Percentiles rank a stretch among this genome's conserved stretches.
Evolutionary conservation across 1,140 invertebrate species (phyloP).

Genomic region (Diorhabda carinulata): DNA sequence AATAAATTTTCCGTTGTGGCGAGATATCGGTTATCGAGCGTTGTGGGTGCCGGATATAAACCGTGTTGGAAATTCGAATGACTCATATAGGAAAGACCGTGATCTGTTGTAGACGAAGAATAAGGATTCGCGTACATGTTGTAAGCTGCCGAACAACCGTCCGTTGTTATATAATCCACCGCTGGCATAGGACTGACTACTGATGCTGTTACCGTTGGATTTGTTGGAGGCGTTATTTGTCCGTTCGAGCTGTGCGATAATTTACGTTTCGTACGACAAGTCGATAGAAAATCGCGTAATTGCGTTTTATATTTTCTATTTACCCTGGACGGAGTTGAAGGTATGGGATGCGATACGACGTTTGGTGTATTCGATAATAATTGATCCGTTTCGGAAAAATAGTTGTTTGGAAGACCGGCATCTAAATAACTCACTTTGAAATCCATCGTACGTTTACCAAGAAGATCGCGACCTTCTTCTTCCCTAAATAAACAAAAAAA

Average conservation of each 20-base stretch:
- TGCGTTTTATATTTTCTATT: conserved; percentile 90
- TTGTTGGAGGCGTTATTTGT: conserved; percentile 41
- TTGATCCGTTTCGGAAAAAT: conserved; percentile 82
- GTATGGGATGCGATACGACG: conserved; percentile 49
- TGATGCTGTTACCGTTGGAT: conserved; percentile 40
- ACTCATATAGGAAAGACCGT: conserved; percentile 65
- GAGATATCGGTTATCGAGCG: conserved; percentile 70
- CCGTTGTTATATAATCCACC: conserved; percentile 63
- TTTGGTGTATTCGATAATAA: conserved; percentile 60
- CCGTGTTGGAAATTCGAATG: conserved; percentile 70
- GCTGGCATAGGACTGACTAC: conserved; percentile 48
- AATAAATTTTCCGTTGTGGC: conserved; percentile 78
- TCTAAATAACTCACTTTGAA: conserved; percentile 98
- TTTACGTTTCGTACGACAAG: conserved; percentile 86
- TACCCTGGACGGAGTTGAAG: conserved; percentile 67
- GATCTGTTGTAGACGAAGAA: conserved; percentile 61
- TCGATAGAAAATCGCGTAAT: conserved; percentile 85
- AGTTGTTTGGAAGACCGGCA: conserved; percentile 83
- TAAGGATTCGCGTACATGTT: conserved; percentile 81
- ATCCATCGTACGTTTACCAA: conserved; percentile 96
- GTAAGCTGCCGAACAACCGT: conserved; percentile 67
- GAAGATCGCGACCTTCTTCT: conserved; percentile 93
- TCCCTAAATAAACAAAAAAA: conserved; percentile 62
- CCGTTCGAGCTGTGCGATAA: conserved; percentile 53
- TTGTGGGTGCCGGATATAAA: conserved; percentile 63